phyloP scores from a whole-genome alignment of 2,797 vertebrate species.

The Malurus splendens region DNA sequence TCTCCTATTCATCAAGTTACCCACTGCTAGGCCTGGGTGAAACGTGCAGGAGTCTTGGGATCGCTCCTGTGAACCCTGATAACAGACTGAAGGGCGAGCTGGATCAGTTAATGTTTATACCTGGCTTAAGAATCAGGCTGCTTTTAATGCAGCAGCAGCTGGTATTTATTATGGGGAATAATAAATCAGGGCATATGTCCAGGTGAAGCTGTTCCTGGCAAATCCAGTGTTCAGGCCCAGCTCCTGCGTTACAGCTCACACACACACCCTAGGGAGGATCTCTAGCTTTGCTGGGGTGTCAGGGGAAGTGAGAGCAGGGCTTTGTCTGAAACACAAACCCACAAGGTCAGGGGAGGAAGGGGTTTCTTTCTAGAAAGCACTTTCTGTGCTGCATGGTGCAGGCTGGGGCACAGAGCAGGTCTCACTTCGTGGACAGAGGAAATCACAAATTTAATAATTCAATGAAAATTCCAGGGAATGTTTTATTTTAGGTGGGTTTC shows the following conservation, averaged over 20 bases:
- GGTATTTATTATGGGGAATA: neutral
- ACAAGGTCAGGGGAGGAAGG: neutral
- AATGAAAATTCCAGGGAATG: neutral
- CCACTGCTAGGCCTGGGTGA: neutral
- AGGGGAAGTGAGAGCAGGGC: neutral
- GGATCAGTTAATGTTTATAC: slow-evolving; percentile 9
- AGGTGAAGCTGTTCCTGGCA: neutral
- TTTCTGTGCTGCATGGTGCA: neutral
- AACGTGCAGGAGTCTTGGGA: neutral
- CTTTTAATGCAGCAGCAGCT: slow-evolving; percentile 5
- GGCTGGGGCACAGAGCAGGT: accelerated
- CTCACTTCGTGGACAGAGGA: neutral
- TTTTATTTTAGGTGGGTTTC: neutral
- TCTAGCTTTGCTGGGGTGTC: neutral
- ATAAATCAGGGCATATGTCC: neutral
- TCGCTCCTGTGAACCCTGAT: neutral
- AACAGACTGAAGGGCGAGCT: neutral
- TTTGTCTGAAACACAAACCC: neutral
- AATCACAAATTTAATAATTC: neutral
- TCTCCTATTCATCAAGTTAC: neutral
- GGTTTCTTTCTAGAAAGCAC: neutral
- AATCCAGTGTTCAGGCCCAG: neutral
- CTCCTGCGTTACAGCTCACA: neutral
- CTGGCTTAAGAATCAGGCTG: neutral
- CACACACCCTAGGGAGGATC: neutral